A percentile compares a stretch with the other conserved stretches of the same genome.
Evolutionary conservation across 1,140 invertebrate species (phyloP).

Genomic region (Varroa destructor): DNA sequence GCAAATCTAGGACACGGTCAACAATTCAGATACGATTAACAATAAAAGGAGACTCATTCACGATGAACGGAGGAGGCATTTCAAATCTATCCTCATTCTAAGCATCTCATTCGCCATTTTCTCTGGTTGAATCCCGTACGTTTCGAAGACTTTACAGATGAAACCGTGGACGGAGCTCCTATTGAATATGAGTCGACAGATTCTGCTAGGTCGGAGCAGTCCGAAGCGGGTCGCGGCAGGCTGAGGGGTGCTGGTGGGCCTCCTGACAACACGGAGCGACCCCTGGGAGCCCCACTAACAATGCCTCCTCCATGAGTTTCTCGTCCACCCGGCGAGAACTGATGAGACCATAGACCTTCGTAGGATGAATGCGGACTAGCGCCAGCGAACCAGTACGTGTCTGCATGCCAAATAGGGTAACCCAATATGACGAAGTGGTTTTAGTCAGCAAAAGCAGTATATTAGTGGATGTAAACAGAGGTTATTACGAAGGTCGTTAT

Average conservation of each 20-base stretch:
- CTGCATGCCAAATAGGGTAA: background rate
- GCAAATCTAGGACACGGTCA: too few relatives aligned
- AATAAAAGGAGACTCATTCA: too few relatives aligned
- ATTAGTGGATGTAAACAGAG: too few relatives aligned
- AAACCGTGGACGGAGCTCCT: background rate
- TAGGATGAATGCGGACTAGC: constrained; percentile 4
- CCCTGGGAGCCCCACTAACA: too few relatives aligned
- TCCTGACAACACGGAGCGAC: too few relatives aligned
- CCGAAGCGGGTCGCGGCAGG: constrained; percentile 16
- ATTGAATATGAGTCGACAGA: constrained; percentile 15
- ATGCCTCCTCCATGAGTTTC: too few relatives aligned
- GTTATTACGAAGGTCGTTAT: too few relatives aligned
- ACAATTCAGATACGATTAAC: too few relatives aligned
- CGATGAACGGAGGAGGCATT: too few relatives aligned
- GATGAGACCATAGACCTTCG: constrained; percentile 24
- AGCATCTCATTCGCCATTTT: background rate
- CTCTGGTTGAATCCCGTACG: background rate
- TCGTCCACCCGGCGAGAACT: constrained; percentile 8
- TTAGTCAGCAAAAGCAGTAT: too few relatives aligned
- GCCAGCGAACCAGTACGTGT: constrained; percentile 27
- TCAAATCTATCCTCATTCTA: too few relatives aligned
- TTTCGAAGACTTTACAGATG: constrained; percentile 15
- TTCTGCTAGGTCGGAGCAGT: constrained; percentile 20
- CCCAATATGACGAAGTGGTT: too few relatives aligned
- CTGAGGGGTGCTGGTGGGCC: constrained; percentile 9